These are phyloP conservation scores for Xenus cinereus DNA, from an alignment of 2,113 vertebrate species.

Conservation along the genomic window DNA sequence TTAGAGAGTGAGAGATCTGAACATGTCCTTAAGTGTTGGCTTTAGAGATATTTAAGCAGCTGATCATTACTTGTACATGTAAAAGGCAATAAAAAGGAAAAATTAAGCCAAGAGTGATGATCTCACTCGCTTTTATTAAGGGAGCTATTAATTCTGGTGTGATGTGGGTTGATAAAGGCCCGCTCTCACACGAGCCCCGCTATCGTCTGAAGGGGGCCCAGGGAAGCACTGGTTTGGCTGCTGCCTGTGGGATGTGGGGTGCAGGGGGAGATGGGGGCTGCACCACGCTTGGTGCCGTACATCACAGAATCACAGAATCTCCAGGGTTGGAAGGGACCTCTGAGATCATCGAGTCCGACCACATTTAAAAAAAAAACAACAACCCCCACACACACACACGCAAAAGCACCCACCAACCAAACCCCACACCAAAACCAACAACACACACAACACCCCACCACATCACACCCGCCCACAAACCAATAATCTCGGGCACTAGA, in stretches of 20 bases:
- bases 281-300: accelerated
- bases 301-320: too few species aligned
- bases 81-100: slow-evolving; percentile 47
- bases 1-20: neutral
- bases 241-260: neutral
- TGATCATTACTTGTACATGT: slow-evolving; percentile 42
- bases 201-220: neutral
- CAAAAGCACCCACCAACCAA: too few species aligned
- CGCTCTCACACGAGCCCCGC: neutral
- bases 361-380: too few species aligned
- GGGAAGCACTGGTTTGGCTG: neutral
- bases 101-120: slow-evolving; percentile 53
- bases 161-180: neutral
- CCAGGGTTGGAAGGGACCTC: too few species aligned
- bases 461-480: too few species aligned
- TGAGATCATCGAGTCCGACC: too few species aligned
- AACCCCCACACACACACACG: too few species aligned
- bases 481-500: too few species aligned
- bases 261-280: neutral
- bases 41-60: slow-evolving; percentile 36
- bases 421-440: too few species aligned
- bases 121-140: slow-evolving; percentile 36
- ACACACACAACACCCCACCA: too few species aligned
- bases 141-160: slow-evolving; percentile 1
- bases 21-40: slow-evolving; percentile 7